Percentiles rank a stretch among this genome's conserved stretches.
Evolutionary conservation across 2,797 vertebrate genomes (phyloP).

Genomic region (Rachycentron canadum): DNA sequence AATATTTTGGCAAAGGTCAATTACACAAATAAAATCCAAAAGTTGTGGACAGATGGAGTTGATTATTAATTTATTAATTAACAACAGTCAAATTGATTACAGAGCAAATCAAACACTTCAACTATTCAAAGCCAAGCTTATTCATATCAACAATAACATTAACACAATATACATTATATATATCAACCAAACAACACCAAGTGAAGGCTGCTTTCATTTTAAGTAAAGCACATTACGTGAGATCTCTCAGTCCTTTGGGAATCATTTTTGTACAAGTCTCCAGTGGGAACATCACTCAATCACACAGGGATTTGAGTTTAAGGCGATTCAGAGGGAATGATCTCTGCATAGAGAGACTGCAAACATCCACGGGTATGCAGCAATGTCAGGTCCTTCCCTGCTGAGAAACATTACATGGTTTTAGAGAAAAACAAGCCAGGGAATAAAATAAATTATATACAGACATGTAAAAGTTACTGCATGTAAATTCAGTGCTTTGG

Average conservation of each 20-base stretch:
- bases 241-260: constrained; percentile 56
- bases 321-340: constrained; percentile 59
- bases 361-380: constrained; percentile 48
- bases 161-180: constrained; percentile 62
- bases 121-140: constrained; percentile 24
- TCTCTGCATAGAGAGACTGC: constrained; percentile 41
- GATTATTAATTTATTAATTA: constrained; percentile 49
- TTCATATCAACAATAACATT: constrained; percentile 42
- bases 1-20: background rate
- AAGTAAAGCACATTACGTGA: constrained; percentile 57
- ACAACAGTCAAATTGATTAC: background rate
- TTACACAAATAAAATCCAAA: background rate
- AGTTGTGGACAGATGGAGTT: background rate
- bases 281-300: constrained; percentile 32
- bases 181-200: constrained; percentile 43
- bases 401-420: constrained; percentile 22
- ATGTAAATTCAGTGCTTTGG: background rate
- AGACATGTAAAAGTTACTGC: background rate
- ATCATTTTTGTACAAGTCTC: constrained; percentile 67
- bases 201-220: constrained; percentile 44
- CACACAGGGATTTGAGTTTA: constrained; percentile 43
- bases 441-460: background rate
- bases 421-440: background rate
- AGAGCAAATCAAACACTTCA: constrained; percentile 22
- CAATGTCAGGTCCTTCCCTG: constrained; percentile 36